Evolutionary conservation across 2,113 vertebrate species (phyloP).

Genomic region (Syrrhaptes paradoxus): DNA sequence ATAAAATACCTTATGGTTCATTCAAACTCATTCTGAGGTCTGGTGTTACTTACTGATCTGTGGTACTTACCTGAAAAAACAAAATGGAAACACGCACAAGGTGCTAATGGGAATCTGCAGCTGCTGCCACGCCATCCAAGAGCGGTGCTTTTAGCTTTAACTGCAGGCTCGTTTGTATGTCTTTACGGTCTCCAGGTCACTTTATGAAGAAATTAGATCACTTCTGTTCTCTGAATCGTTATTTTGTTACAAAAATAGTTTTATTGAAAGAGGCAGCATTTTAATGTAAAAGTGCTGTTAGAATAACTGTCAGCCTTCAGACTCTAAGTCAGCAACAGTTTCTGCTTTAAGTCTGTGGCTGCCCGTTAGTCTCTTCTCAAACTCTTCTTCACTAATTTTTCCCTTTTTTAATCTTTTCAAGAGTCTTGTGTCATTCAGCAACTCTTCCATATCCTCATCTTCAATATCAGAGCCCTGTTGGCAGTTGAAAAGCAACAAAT

Average conservation of each 20-base stretch:
- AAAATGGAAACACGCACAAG: background rate
- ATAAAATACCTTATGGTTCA: background rate
- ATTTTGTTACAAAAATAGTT: background rate
- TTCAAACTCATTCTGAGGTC: background rate
- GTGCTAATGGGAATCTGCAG: background rate
- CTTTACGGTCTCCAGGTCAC: background rate
- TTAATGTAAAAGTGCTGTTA: background rate
- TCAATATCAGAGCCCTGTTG: slow-evolving; percentile 85
- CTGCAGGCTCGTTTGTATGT: background rate
- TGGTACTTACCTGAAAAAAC: background rate
- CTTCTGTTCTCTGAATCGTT: background rate
- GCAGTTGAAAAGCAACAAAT: background rate
- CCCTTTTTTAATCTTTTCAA: slow-evolving; percentile 92
- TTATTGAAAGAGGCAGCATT: slow-evolving; percentile 10
- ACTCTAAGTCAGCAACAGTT: background rate
- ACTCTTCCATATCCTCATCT: slow-evolving; percentile 87
- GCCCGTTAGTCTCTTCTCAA: slow-evolving; percentile 83
- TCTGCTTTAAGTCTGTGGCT: background rate
- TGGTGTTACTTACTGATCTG: background rate
- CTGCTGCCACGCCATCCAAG: background rate
- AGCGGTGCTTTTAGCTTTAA: background rate
- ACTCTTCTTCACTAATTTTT: slow-evolving; percentile 90
- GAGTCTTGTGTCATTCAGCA: slow-evolving; percentile 90
- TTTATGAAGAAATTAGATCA: background rate
- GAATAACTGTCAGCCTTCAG: slow-evolving; percentile 13